Base-by-base conservation (phyloP, 2,113 vertebrate species). In the Illadopsis cleaveri region DNA sequence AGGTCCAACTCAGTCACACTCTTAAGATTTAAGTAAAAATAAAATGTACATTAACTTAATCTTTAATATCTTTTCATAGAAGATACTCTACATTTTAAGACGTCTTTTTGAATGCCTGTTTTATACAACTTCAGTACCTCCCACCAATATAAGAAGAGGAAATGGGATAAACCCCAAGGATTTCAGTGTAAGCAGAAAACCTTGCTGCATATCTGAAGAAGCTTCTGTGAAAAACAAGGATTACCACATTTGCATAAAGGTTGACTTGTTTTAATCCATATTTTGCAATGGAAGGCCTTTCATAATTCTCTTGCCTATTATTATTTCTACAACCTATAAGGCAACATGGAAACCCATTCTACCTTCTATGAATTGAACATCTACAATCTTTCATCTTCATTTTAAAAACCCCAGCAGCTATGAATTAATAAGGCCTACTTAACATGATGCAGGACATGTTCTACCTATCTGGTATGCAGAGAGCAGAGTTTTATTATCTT, bases 401-500 rank as follows among this genome's bases (percentile, higher is more conserved):
- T 93, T 61, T 8, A 51, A 89, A 70, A 88, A 44, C 0, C 14
- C 12, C 38, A 83, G 66, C 15, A 89, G 71, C 35, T 86, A 70
- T 48, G 35, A 95, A 94, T 78, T 86, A 96, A 78, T 72, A 71
- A 91, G 19, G 24, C 38, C 47, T 48, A 42, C 15, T 73, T 80
- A 60, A 70, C n/a, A 90, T 4, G 27, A 77, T 2, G 2, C 23
- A 70, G 47, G 75, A 76, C 50, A 94, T 69, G 86, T 66, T 90
- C 64, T 94, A 90, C 68, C 47, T 84, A 76, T 44, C 91, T 93
- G 54, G 57, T 62, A 90, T 54, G 79, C 68, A 85, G 75, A 65
- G 20, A 80, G 62, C 27, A 86, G 31, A 62, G 56, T 66, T 96
- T 87, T 83, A 94, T 93, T 70, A 88, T 71, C 51, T 91, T 75